A percentile compares a stretch with the other conserved stretches of the same genome.
phyloP scores from a whole-genome alignment of 2,888 invertebrate genomes.

The Temnothorax rugatulus region DNA sequence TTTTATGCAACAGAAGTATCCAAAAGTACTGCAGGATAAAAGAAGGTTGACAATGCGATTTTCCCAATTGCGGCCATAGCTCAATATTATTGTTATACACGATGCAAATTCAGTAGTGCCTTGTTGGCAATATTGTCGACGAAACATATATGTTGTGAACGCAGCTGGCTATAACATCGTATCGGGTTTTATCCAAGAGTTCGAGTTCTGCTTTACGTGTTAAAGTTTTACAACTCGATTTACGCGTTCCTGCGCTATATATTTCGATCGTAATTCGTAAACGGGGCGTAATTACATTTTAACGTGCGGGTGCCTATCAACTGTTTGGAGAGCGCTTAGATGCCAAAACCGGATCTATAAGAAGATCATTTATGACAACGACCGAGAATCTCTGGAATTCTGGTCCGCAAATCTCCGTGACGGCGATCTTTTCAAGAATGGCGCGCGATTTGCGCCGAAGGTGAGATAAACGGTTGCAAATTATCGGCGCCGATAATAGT shows the following conservation, averaged over 20 bases:
- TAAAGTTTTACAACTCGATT: slow-evolving; percentile 28
- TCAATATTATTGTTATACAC: background rate
- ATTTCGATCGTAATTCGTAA: slow-evolving; percentile 33
- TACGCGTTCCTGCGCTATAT: background rate
- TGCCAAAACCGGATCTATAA: slow-evolving; percentile 32
- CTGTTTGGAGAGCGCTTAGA: background rate
- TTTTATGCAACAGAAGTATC: slow-evolving; percentile 12
- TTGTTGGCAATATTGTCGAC: slow-evolving; percentile 2
- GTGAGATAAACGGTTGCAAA: slow-evolving; percentile 30
- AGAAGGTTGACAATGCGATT: slow-evolving; percentile 15
- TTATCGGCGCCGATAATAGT: slow-evolving; percentile 14
- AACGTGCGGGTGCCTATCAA: background rate
- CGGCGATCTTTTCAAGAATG: background rate
- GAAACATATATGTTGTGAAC: background rate
- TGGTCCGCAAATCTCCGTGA: background rate
- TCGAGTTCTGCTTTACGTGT: slow-evolving; percentile 15
- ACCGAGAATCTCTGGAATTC: background rate
- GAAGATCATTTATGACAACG: slow-evolving; percentile 16
- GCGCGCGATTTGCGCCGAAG: background rate
- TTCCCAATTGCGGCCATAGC: background rate
- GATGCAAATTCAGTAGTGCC: slow-evolving; percentile 7
- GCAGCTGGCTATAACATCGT: slow-evolving; percentile 11
- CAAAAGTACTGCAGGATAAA: background rate
- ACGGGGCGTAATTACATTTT: slow-evolving; percentile 26
- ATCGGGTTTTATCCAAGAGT: slow-evolving; percentile 22